Evolutionary conservation across 2,888 invertebrate species (phyloP).

Genomic region (Morinoia aosen): DNA sequence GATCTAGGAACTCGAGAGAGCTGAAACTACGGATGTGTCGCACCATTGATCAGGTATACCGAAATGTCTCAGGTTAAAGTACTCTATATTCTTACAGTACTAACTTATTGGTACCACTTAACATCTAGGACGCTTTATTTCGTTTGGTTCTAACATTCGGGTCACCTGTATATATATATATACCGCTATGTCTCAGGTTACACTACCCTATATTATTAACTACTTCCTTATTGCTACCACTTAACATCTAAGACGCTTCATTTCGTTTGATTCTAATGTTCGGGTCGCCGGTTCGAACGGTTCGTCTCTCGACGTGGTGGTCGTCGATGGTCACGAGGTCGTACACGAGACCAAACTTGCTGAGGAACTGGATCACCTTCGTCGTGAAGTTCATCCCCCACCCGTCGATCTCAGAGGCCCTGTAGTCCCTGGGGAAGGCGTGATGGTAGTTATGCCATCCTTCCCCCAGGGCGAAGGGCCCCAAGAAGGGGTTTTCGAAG

Average conservation of each 20-base stretch:
- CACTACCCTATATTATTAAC: not conserved
- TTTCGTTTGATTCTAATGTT: slow-evolving; percentile 68
- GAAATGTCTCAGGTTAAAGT: not conserved
- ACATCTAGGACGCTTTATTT: not conserved
- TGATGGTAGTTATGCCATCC: slow-evolving; percentile 97
- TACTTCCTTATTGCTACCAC: not conserved
- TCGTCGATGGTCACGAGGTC: slow-evolving; percentile 83
- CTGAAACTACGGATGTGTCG: not conserved
- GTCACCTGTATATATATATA: slow-evolving; percentile 81
- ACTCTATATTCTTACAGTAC: not conserved
- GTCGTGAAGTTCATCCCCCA: slow-evolving; percentile 81
- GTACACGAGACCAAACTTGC: slow-evolving; percentile 88
- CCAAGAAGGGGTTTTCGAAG: slow-evolving; percentile 69
- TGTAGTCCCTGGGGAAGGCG: slow-evolving; percentile 93
- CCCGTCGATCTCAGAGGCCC: slow-evolving; percentile 82
- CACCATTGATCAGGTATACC: not conserved
- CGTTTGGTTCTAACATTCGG: slow-evolving; percentile 72
- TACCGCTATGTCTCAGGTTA: not conserved
- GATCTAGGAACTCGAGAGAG: not conserved
- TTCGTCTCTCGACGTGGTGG: slow-evolving; percentile 80
- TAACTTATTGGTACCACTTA: not conserved
- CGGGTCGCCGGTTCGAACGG: slow-evolving; percentile 82
- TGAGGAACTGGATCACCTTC: slow-evolving; percentile 84
- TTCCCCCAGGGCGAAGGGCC: slow-evolving; percentile 80
- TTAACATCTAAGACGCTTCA: not conserved